Evolutionary conservation across 2,113 vertebrate genomes (phyloP).

Genomic region (Tragulus kanchil): DNA sequence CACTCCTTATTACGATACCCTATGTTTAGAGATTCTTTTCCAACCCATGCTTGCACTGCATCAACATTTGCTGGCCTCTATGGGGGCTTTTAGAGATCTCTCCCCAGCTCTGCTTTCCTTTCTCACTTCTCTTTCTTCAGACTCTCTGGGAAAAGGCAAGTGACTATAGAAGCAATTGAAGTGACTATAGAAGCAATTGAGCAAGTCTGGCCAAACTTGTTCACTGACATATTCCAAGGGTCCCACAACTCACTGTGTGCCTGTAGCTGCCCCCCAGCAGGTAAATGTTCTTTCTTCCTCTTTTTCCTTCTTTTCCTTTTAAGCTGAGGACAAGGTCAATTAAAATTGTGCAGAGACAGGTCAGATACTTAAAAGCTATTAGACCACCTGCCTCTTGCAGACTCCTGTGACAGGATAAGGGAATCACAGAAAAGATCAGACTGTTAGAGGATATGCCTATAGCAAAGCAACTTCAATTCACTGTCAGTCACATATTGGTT

Average conservation of each 20-base stretch:
- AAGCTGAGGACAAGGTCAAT: not conserved
- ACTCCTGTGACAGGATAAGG: not conserved
- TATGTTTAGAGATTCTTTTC: not conserved
- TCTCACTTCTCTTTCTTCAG: not conserved
- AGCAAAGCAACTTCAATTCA: not conserved
- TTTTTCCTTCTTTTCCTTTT: not conserved
- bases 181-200: not conserved
- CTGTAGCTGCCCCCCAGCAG: not conserved
- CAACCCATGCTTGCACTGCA: not conserved
- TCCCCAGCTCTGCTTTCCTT: not conserved
- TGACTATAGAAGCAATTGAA: not conserved
- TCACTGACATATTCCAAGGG: accelerated
- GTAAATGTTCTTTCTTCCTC: accelerated
- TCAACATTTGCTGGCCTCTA: not conserved
- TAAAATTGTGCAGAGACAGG: not conserved
- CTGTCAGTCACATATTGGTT: not conserved
- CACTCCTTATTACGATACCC: not conserved
- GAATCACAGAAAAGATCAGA: accelerated
- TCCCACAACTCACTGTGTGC: accelerated
- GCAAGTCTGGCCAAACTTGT: not conserved
- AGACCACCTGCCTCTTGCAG: not conserved
- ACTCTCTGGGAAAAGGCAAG: not conserved
- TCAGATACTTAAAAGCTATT: not conserved
- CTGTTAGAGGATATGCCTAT: not conserved
- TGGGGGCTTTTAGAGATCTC: not conserved